Evolutionary conservation across 2,797 vertebrate genomes (phyloP).

Genomic region (Pseudomugil tenellus): DNA sequence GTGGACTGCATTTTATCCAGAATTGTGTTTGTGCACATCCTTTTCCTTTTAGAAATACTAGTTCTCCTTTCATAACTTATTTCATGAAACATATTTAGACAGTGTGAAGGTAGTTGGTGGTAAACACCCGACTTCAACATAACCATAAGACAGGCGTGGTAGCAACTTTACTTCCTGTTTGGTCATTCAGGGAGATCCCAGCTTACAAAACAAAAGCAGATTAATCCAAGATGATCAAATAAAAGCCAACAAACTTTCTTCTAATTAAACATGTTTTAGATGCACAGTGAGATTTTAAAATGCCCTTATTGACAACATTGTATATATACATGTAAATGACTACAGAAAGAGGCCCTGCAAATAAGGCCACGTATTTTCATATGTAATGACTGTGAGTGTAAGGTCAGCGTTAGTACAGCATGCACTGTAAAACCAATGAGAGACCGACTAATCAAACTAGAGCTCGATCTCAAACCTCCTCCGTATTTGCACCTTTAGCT

Average conservation of each 20-base stretch:
- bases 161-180: conserved; percentile 70
- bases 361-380: conserved; percentile 56
- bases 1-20: conserved; percentile 24
- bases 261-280: conserved; percentile 41
- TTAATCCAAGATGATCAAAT: conserved; percentile 38
- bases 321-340: conserved; percentile 61
- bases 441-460: conserved; percentile 28
- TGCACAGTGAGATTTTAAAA: conserved; percentile 50
- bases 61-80: conserved; percentile 19
- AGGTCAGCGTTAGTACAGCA: conserved; percentile 46
- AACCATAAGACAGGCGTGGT: conserved; percentile 65
- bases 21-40: conserved; percentile 22
- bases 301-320: conserved; percentile 47
- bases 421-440: conserved; percentile 40
- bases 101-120: conserved; percentile 58
- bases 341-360: conserved; percentile 65
- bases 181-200: conserved; percentile 39
- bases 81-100: conserved; percentile 14
- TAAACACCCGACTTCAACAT: conserved; percentile 34
- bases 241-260: conserved; percentile 53
- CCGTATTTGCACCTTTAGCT: conserved; percentile 27
- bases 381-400: conserved; percentile 40
- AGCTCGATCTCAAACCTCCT: conserved; percentile 34
- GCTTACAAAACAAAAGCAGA: conserved; percentile 32
- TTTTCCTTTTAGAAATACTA: conserved; percentile 27